Evolutionary conservation across 1,140 invertebrate genomes (phyloP).

Genomic region (Cyclargus thomasi): DNA sequence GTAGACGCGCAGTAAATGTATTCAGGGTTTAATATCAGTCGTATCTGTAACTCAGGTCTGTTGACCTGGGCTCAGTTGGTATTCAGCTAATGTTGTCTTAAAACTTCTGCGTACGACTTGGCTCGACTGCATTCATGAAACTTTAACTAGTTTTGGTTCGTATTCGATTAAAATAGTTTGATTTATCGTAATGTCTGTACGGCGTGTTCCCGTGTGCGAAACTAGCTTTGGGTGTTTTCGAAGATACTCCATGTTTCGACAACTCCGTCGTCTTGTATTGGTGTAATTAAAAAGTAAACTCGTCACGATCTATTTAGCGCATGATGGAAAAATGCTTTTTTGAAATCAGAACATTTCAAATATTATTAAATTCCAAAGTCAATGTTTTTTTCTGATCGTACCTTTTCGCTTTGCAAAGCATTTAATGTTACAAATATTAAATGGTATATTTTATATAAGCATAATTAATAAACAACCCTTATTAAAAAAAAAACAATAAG

Average conservation of each 20-base stretch:
- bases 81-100: slow-evolving; percentile 21
- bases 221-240: too few species aligned
- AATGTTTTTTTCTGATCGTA: too few species aligned
- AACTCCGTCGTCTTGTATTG: neutral
- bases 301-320: too few species aligned
- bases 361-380: too few species aligned
- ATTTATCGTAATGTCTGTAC: slow-evolving; percentile 8
- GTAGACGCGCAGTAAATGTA: neutral
- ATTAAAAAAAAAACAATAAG: too few species aligned
- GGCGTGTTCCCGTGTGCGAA: too few species aligned
- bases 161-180: slow-evolving; percentile 4
- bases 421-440: too few species aligned
- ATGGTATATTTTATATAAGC: too few species aligned
- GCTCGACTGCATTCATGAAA: slow-evolving; percentile 12
- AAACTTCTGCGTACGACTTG: slow-evolving; percentile 19
- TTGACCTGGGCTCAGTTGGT: slow-evolving; percentile 18
- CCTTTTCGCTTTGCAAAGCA: too few species aligned
- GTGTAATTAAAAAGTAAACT: neutral
- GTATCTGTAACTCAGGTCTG: slow-evolving; percentile 2
- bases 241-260: neutral
- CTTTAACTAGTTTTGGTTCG: slow-evolving; percentile 17
- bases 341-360: too few species aligned
- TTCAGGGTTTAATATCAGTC: slow-evolving; percentile 18
- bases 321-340: too few species aligned
- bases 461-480: too few species aligned